These are phyloP conservation scores for Synaphobranchus kaupii DNA, from an alignment of 2,797 vertebrate genomes.

Conservation along the genomic window DNA sequence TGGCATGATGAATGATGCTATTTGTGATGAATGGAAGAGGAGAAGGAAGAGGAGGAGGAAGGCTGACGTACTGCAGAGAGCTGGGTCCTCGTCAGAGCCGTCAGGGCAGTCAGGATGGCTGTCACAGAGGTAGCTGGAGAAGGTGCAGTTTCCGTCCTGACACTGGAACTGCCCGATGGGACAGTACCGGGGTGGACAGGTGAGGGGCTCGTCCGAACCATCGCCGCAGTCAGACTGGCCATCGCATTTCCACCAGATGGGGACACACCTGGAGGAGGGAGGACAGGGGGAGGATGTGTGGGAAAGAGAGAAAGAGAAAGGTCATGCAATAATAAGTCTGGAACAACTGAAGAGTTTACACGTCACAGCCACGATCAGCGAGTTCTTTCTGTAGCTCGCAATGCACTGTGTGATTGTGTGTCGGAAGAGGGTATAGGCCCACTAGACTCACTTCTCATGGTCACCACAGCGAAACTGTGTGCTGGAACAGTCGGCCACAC, in stretches of 20 bases:
- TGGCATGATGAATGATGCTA: not conserved
- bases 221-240: conserved; percentile 71
- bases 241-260: conserved; percentile 77
- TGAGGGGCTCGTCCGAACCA: conserved; percentile 71
- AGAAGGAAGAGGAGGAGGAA: not conserved
- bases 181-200: conserved; percentile 64
- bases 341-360: not conserved
- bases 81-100: conserved; percentile 68
- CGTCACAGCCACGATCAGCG: not conserved
- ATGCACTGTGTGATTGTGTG: not conserved
- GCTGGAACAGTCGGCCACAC: conserved; percentile 74
- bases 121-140: conserved; percentile 63
- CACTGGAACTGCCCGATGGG: conserved; percentile 69
- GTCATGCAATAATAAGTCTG: no score
- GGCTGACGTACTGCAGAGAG: conserved; percentile 67
- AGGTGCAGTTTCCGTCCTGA: conserved; percentile 66
- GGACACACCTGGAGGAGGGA: conserved; percentile 58
- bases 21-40: not conserved
- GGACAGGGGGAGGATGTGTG: not conserved
- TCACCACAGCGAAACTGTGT: conserved; percentile 74
- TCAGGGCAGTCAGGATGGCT: conserved; percentile 62
- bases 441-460: conserved; percentile 66
- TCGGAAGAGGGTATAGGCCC: not conserved
- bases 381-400: not conserved
- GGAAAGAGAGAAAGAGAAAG: not conserved